Evolutionary conservation across 2,113 vertebrate genomes (phyloP), one percentile per base, ranked within the genome.

Genomic region (Mustela nigripes): DNA sequence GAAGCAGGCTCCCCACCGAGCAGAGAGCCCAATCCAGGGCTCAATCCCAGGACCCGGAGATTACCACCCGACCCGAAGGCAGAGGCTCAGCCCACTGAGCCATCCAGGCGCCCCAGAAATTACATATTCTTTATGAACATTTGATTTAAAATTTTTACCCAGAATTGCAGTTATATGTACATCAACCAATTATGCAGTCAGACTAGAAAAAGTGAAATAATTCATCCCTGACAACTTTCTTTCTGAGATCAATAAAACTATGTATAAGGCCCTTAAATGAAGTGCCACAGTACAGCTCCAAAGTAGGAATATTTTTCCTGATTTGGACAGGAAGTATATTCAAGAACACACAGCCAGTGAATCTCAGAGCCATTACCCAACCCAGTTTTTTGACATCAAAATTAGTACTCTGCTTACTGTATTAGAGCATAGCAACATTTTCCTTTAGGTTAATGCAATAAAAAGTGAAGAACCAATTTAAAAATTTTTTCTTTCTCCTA

Each of bases 61-160:
- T 56, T 18, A 56, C 16, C 1, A 56, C 53, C 16, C 0, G 16
- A 56, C 53, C 53, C 1, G 16, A 56, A 56, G 53, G 53, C 16
- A 56, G 53, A 56, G 53, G 53, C 53, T 56, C 53, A 56, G 18
- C 53, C 53, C 53, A 56, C 53, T 56, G 56, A 58, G 56, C 56
- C 56, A 58, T 19, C 56, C 19, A 58, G 56, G 56, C 19, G 5
- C 56, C 56, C 18, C 31, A 91, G 85, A 84, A 92, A 67, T 95
- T 26, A 50, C 11, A 67, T 28, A 82, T 19, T 74, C 18, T 60
- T 93, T 71, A 36, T 71, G 45, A 91, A 85, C 11, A 50, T 69
- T 84, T 79, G 42, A 83, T 56, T 87, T 96, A 33, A 94, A 67
- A n/a, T 42, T 67, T 90, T 93, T 79, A 84, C 36, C 74, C 63